phyloP scores from a whole-genome alignment of 2,797 vertebrate genomes.

The Vespertilio murinus region DNA sequence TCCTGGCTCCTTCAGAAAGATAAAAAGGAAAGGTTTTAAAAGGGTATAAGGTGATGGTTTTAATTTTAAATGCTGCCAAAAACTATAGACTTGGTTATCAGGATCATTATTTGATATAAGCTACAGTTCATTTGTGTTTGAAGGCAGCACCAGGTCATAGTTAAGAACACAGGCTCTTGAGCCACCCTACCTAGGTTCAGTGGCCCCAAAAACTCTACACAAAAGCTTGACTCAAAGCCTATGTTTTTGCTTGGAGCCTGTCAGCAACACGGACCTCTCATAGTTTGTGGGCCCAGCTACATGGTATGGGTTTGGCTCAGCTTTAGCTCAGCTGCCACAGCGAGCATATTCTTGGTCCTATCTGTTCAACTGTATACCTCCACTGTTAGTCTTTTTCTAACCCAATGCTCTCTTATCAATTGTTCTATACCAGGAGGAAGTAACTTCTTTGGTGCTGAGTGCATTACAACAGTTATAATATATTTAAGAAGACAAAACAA shows the following conservation, averaged over 20 bases:
- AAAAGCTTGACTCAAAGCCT: neutral
- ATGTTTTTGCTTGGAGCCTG: neutral
- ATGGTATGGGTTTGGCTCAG: neutral
- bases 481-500: neutral
- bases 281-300: neutral
- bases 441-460: constrained; percentile 2
- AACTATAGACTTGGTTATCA: neutral
- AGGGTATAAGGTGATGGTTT: constrained; percentile 14
- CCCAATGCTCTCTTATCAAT: neutral
- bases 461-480: neutral
- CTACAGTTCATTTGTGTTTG: constrained; percentile 26
- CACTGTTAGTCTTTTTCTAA: neutral
- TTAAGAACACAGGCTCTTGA: neutral
- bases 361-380: neutral
- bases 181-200: neutral
- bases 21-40: constrained; percentile 49
- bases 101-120: constrained; percentile 12
- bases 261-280: neutral
- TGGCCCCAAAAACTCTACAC: neutral
- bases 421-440: neutral
- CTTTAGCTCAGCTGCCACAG: neutral
- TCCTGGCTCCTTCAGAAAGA: constrained; percentile 89
- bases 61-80: constrained; percentile 9
- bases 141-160: neutral
- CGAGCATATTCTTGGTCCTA: neutral